Evolutionary conservation across 2,113 vertebrate genomes (phyloP), one percentile per base, ranked within the genome.

Genomic region (Thalassoma bifasciatum): DNA sequence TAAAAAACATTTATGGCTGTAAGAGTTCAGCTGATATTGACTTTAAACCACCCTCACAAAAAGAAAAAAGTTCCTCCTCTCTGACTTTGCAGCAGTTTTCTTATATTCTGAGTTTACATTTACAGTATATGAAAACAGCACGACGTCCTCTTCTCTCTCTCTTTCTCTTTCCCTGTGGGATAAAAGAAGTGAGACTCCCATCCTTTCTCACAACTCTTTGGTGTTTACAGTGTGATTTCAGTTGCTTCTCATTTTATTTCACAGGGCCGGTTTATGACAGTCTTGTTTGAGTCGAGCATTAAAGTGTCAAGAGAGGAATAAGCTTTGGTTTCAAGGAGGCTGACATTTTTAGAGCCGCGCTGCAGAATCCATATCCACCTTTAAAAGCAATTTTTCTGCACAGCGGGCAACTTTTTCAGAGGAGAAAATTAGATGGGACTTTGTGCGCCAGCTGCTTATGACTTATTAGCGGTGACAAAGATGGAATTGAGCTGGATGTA

Each of bases 291-390:
- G 58, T 24, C 13, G 2, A 53, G 60, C 44, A 75, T 79, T 52
- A 77, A 80, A 47, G 65, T 73, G 79, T 79, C 84, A 86, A 47
- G 50, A 46, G 49, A 73, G 14, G 24, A 79, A 61, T 30, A 42
- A 17, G 59, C 72, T 68, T 72, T 73, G n/a, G 10, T 70, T 61
- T 19, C 0, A 19, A 75, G 36, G 54, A 2, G 30, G 21, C 51
- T 81, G 72, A 61, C 63, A 56, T 46, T 61, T 80, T 66, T 46
- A 54, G 22, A 72, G 70, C 65, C 12, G 2, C 37, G 13, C 11
- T 11, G 57, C 38, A 59, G 44, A 74, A 70, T 61, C 64, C 22
- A 59, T 54, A 51, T 56, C 52, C 58, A 56, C 56, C 21, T 81
- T 68, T 51, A 57, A 69, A 78, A 26, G 42, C 23, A 22, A n/a